Evolutionary conservation across 2,888 invertebrate genomes (phyloP), one percentile per base, ranked within the genome.

Genomic region (Chrysodeixis includens): DNA sequence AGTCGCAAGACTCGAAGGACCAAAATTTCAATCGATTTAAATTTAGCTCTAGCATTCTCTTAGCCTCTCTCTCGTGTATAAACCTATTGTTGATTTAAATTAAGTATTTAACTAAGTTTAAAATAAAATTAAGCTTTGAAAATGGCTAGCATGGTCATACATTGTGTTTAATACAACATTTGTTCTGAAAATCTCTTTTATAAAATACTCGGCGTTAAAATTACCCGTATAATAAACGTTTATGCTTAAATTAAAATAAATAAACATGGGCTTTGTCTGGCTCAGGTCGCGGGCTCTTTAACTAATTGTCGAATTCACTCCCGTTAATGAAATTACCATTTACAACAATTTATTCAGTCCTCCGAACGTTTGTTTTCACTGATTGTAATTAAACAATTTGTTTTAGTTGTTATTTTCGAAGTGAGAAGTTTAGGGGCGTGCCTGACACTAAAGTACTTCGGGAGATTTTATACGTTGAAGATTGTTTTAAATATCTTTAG

Each of bases 221-320:
- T 14, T 35, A 35, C 35, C 4, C 14, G 12, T n/a, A 40, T 40
- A n/a, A 40, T n/a, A 18, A 8, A 46, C 18, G 16, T 44, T 1
- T 18, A 18, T 18, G 16, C 46, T 2, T 18, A 18, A 46, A 18
- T 46, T 9, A 46, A 46, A 46, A 46, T 46, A 46, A 46, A 46
- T 18, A 46, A 46, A 46, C 46, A 46, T 46, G 18, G 16, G 18
- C 16, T 16, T 46, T 18, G 16, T 32, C 40, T 55, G 35, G 49
- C 35, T 30, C 65, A 63, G 52, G 59, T 63, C 52, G 64, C 51
- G 56, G 58, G 55, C 61, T 61, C 63, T 66, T 66, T 56, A 73
- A 71, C 70, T 78, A 79, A 78, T 79, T 71, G 70, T 35, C 62
- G 46, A 58, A 75, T 72, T 75, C 80, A 77, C 78, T 80, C 67